These are phyloP conservation scores for Phoenicopterus ruber DNA, from an alignment of 2,113 vertebrate genomes.

Conservation along the genomic window DNA sequence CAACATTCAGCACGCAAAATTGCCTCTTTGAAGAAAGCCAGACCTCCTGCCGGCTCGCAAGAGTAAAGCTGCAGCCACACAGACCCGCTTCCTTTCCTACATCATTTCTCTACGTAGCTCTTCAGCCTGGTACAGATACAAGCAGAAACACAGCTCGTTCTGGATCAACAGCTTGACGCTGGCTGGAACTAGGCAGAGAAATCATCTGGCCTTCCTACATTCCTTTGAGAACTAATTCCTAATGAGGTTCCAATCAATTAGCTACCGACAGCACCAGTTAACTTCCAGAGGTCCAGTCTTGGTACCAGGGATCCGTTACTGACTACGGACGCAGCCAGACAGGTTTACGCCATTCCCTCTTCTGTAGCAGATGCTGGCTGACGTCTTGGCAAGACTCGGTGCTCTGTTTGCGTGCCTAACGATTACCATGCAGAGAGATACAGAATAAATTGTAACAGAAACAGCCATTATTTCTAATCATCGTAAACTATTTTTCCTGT, in stretches of 20 bases:
- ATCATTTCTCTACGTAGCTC: fast-evolving
- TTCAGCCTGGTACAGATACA: neutral
- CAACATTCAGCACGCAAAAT: fast-evolving
- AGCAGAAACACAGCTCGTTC: neutral
- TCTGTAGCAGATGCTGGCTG: neutral
- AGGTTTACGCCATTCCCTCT: neutral
- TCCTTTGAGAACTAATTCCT: neutral
- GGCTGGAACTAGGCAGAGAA: neutral
- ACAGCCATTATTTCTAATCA: conserved; percentile 9
- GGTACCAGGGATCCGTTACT: neutral
- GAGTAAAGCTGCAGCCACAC: neutral
- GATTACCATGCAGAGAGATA: neutral
- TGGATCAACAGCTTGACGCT: neutral
- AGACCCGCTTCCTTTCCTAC: neutral
- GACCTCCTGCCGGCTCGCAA: neutral
- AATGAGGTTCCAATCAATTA: neutral
- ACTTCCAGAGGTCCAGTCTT: neutral
- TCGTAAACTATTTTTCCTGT: neutral
- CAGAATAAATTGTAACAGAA: neutral
- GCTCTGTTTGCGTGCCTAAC: neutral
- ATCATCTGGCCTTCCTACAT: neutral
- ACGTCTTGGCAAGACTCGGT: neutral
- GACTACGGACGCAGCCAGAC: neutral
- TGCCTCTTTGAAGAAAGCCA: neutral
- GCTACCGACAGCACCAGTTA: neutral